These are phyloP conservation scores for Caenorhabditis macrosperma DNA, from an alignment of 2,888 invertebrate species.

Conservation along the genomic window DNA sequence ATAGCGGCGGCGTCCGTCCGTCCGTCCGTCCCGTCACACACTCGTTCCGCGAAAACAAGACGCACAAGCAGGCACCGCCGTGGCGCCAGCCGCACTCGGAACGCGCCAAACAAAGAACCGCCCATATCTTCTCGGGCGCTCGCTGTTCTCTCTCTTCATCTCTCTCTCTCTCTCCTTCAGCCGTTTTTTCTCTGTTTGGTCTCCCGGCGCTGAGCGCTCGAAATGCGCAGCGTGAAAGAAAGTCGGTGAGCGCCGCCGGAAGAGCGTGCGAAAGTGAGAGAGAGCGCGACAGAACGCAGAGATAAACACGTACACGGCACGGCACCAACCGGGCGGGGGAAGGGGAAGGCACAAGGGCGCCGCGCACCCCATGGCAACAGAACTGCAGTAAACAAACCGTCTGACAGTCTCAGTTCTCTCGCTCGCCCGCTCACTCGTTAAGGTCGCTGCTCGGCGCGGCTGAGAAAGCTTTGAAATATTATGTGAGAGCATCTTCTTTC, in stretches of 20 bases:
- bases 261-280: slow-evolving; percentile 11
- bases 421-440: too few relatives aligned
- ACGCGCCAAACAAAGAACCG: slow-evolving; percentile 11
- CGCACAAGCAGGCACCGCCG: slow-evolving; percentile 7
- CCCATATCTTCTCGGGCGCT: slow-evolving; percentile 3
- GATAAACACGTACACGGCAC: slow-evolving; percentile 48
- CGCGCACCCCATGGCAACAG: slow-evolving; percentile 36
- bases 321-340: slow-evolving; percentile 23
- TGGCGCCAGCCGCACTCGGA: slow-evolving; percentile 16
- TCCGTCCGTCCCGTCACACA: neutral
- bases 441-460: neutral
- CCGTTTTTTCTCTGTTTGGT: slow-evolving; percentile 28
- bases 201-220: slow-evolving; percentile 5
- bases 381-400: slow-evolving; percentile 34
- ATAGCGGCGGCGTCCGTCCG: slow-evolving; percentile 1
- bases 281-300: slow-evolving; percentile 17
- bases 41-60: slow-evolving; percentile 21
- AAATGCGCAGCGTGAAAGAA: slow-evolving; percentile 5
- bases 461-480: slow-evolving; percentile 8
- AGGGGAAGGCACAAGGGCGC: slow-evolving; percentile 2
- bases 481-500: slow-evolving; percentile 4
- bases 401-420: slow-evolving; percentile 23
- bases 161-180: neutral
- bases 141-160: neutral
- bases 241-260: neutral